Base-by-base conservation (phyloP, 2,797 vertebrate genomes). In the Cephalopachus bancanus region DNA sequence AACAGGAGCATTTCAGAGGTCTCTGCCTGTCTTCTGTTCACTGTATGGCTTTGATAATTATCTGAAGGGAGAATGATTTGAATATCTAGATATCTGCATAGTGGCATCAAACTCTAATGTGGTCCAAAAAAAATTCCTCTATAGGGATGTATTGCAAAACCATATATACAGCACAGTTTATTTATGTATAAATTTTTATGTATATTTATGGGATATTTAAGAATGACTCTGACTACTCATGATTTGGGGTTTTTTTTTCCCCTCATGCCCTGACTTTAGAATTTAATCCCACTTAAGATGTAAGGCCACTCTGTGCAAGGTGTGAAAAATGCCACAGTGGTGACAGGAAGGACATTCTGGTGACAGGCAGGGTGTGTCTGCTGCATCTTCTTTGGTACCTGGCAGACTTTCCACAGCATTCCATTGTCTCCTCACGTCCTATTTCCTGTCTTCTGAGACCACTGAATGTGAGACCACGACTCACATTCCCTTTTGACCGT, bases 241-340 rank as follows among this genome's bases (percentile, higher is more conserved):
- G 26, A 44, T 44, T 44, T 44, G 3, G 44, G 44, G 44, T 4
- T 2, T 71, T 62, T 15, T 19, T n/a, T 28, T 15, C 0, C 10
- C 51, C 26, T 93, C 20, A 11, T 14, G 19, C 22, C 37, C 83
- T 91, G 71, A 72, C 64, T 67, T 53, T 51, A 72, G 83, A 26
- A 80, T 88, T 74, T 30, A 57, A 75, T 64, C 65, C 49, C 65
- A 69, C 10, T 0, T 59, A 51, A 64, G 37, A 24, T 76, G 7
- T 10, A 69, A 76, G 22, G 4, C n/a, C 33, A 11, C 59, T 59
- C 11, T 22, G 7, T 16, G 14, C 64, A 57, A 79, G 33, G 24
- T 2, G 2, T 10, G 37, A 76, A 51, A 57, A 6, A 7, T 5
- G 30, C 51, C 57, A 20, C 0, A 0, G 3, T 1, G 8, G 37